A percentile compares a stretch with the other conserved stretches of the same genome.
Evolutionary conservation across 2,888 invertebrate genomes (phyloP).

Genomic region (Drosophila tripunctata): DNA sequence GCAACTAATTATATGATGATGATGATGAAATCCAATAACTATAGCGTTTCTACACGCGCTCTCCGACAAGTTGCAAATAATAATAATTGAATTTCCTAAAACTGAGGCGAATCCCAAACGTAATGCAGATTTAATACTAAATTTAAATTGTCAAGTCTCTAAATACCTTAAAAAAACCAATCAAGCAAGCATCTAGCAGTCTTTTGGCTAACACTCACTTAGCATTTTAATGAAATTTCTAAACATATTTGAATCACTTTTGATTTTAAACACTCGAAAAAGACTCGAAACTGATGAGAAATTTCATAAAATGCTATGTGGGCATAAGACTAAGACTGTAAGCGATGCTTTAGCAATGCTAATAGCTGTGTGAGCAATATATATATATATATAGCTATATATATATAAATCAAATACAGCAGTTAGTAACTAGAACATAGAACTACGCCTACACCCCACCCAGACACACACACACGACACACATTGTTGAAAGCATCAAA

Average conservation of each 20-base stretch:
- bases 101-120: conserved; percentile 17
- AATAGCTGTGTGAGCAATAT: conserved; percentile 57
- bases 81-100: conserved; percentile 44
- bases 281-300: too few relatives aligned
- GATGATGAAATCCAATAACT: conserved; percentile 49
- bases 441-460: conserved; percentile 11
- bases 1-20: conserved; percentile 70
- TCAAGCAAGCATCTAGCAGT: conserved; percentile 48
- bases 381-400: conserved; percentile 11
- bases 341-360: conserved; percentile 56
- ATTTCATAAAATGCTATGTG: too few relatives aligned
- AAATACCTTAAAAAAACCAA: conserved; percentile 28
- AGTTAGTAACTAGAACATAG: conserved; percentile 29
- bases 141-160: conserved; percentile 39
- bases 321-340: conserved; percentile 41
- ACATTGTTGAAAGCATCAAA: conserved; percentile 70
- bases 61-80: conserved; percentile 53
- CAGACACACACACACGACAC: conserved; percentile 36
- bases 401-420: conserved; percentile 24
- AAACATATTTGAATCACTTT: too few relatives aligned
- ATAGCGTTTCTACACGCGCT: conserved; percentile 43
- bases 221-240: too few relatives aligned
- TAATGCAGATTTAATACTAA: conserved; percentile 31
- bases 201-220: too few relatives aligned
- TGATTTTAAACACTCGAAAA: too few relatives aligned